Percentiles rank a stretch among this genome's conserved stretches.
Conservation (phyloP, 2,113 vertebrate genomes). For the Boleophthalmus pectinirostris region DNA sequence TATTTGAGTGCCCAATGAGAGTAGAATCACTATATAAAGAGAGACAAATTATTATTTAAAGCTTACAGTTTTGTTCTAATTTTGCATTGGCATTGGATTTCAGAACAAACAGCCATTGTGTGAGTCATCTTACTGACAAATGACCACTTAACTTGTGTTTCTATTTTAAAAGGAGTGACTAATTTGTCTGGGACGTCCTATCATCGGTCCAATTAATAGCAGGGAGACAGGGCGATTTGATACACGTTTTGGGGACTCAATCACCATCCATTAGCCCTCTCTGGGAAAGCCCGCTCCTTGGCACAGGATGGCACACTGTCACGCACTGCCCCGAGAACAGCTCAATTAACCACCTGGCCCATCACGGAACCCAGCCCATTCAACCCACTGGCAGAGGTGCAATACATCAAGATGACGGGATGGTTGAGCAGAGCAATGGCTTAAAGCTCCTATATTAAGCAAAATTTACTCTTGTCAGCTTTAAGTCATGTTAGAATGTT, state of each 20-base stretch:
- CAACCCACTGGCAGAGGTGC: slow-evolving; percentile 32
- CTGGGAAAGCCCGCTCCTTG: slow-evolving; percentile 68
- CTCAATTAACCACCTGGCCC: slow-evolving; percentile 70
- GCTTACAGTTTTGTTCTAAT: background rate
- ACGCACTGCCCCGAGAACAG: slow-evolving; percentile 61
- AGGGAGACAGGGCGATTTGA: slow-evolving; percentile 50
- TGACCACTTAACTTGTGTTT: slow-evolving; percentile 26
- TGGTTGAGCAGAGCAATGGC: slow-evolving; percentile 32
- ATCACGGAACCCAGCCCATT: slow-evolving; percentile 40
- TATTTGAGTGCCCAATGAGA: too few relatives aligned
- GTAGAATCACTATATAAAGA: too few relatives aligned
- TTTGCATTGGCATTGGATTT: background rate
- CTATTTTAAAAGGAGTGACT: slow-evolving; percentile 28
- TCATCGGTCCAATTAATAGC: slow-evolving; percentile 36
- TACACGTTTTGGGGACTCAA: slow-evolving; percentile 52
- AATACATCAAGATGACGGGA: slow-evolving; percentile 30
- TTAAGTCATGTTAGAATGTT: too few relatives aligned
- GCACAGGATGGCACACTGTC: slow-evolving; percentile 63
- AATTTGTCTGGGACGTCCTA: slow-evolving; percentile 20
- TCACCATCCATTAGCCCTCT: slow-evolving; percentile 54
- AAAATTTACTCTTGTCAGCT: too few relatives aligned
- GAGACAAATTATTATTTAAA: too few relatives aligned
- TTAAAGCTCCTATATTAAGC: background rate
- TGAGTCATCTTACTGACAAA: background rate
- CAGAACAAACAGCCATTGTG: background rate